Conservation (phyloP, 30 jellyfish, hydroid and myxozoan genomes). For the Aurelia sp. region DNA sequence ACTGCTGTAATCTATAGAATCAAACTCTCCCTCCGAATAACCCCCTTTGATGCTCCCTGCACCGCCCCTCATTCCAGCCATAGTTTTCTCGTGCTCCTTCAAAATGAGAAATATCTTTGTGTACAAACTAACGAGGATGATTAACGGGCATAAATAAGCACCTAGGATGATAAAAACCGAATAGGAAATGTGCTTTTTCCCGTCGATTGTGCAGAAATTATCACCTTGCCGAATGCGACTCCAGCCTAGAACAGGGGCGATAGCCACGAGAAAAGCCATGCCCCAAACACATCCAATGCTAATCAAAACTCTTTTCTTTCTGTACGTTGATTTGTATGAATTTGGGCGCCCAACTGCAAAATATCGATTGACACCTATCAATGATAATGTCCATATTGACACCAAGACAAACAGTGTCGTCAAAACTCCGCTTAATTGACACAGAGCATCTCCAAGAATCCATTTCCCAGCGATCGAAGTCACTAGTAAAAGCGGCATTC, state of each 20-base stretch:
- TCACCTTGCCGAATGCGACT: conserved; percentile 88
- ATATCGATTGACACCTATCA: conserved; percentile 91
- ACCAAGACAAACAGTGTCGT: conserved; percentile 77
- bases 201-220: conserved; percentile 93
- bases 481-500: conserved; percentile 79
- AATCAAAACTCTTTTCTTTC: conserved; percentile 59
- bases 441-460: conserved; percentile 83
- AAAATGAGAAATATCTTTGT: conserved; percentile 72
- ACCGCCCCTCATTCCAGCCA: conserved; percentile 63
- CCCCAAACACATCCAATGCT: conserved; percentile 82
- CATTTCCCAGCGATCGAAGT: conserved; percentile 90
- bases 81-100: conserved; percentile 73
- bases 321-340: conserved; percentile 63
- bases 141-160: conserved; percentile 85
- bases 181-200: conserved; percentile 76
- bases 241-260: conserved; percentile 96
- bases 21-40: conserved; percentile 39
- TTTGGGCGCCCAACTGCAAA: conserved; percentile 89
- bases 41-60: neutral
- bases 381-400: conserved; percentile 92
- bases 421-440: conserved; percentile 87
- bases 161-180: conserved; percentile 50
- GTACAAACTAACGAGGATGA: conserved; percentile 68
- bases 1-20: conserved; percentile 51
- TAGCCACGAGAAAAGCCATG: conserved; percentile 49